These are phyloP conservation scores for Aphodius granarius DNA, from an alignment of 2,888 invertebrate species.

Conservation along the genomic window DNA sequence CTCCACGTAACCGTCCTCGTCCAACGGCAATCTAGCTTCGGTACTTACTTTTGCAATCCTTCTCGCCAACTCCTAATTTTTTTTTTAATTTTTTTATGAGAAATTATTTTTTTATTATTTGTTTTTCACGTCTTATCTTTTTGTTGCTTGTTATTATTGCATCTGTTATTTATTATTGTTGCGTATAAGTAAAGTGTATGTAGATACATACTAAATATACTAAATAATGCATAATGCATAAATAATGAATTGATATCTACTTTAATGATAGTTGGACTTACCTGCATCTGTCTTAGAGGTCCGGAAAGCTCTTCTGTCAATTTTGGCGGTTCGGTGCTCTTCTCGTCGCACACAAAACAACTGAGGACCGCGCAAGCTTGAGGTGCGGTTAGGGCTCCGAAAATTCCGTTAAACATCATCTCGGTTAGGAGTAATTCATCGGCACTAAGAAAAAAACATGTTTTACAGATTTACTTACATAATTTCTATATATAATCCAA, in stretches of 20 bases:
- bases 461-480: not conserved
- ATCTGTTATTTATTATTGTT: too few relatives aligned
- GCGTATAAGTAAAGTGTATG: too few relatives aligned
- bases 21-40: slow-evolving; percentile 83
- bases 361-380: slow-evolving; percentile 86
- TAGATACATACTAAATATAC: too few relatives aligned
- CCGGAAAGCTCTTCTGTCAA: slow-evolving; percentile 83
- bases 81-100: slow-evolving; percentile 3
- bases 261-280: slow-evolving; percentile 45
- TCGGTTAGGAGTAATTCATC: slow-evolving; percentile 97
- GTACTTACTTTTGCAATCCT: slow-evolving; percentile 87
- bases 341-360: slow-evolving; percentile 93
- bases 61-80: slow-evolving; percentile 79
- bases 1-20: slow-evolving; percentile 89
- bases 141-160: too few relatives aligned
- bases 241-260: not conserved
- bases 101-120: not conserved
- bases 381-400: slow-evolving; percentile 79
- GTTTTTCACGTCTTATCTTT: not conserved
- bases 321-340: slow-evolving; percentile 77
- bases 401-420: slow-evolving; percentile 96
- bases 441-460: slow-evolving; percentile 59
- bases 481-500: not conserved
- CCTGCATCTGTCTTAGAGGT: slow-evolving; percentile 89
- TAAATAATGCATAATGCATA: too few relatives aligned